Base-by-base conservation (phyloP, 2,888 invertebrate genomes). In the Tinea pellionella region DNA sequence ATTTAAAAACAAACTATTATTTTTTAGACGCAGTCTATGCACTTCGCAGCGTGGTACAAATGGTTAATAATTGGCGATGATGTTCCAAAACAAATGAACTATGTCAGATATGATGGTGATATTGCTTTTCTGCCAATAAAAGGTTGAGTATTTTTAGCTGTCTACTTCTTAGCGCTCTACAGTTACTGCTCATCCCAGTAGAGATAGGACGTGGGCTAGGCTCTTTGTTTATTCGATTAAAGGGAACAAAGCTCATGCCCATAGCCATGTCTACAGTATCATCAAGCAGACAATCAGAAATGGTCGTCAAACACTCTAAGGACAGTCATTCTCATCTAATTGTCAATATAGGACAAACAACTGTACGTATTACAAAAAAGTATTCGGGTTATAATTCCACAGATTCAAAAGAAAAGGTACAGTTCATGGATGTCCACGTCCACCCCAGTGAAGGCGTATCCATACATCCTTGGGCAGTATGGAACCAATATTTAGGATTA, bases 51-150 rank as follows among this genome's bases (percentile, higher is more conserved):
- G 13, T 68, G 72, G 63, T 78, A 75, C 66, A 78, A 77, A 61
- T 85, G 84, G 84, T 61, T 81, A 1, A 42, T 82, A 47, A 53
- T 83, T 1, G 70, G 67, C 1, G 65, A 71, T 4, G 62, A 66
- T 3, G 42, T 76, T 1, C 76, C 77, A 0, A 61, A 68, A 0
- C 58, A 24, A 1, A 18, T 80, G 1, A 60, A 66, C 1, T 58
- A 59, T 1, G 63, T 65, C 1, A 69, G 81, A 41, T 82, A 83
- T 58, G 82, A 84, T 59, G 70, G 74, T 2, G 81, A 83, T 16
- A 61, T 80, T 6, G 61, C 71, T 9, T 63, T 74, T 9, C 60
- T 75, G 9, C 37, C 37, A n/a, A 37, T 9, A 12, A 37, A 37
- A 37, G 1, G 37, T 37, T 24, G n/a, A 37, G 37, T 37, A 37